Percentiles rank a stretch among this genome's conserved stretches.
Conservation (phyloP, 2,113 vertebrate genomes). For the Entelurus aequoreus region DNA sequence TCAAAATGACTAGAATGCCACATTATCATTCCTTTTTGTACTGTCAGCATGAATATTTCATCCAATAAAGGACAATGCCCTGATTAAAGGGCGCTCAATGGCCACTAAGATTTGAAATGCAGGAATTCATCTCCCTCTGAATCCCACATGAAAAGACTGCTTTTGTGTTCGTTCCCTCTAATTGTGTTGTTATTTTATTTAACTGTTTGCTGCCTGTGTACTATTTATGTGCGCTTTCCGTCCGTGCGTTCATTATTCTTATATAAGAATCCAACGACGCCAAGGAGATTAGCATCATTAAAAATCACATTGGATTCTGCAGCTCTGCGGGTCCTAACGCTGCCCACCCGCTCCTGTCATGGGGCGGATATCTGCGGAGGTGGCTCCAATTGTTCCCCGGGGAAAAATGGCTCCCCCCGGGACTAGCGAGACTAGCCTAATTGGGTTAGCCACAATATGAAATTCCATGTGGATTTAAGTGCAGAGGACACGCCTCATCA, state of each 20-base stretch:
- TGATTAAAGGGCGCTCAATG: slow-evolving; percentile 42
- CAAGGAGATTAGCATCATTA: slow-evolving; percentile 51
- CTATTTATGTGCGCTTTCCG: slow-evolving; percentile 15
- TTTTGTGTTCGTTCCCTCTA: slow-evolving; percentile 1
- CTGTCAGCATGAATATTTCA: slow-evolving; percentile 16
- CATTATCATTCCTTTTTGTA: neutral
- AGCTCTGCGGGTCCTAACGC: slow-evolving; percentile 36
- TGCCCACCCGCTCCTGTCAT: slow-evolving; percentile 46
- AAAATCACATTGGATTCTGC: slow-evolving; percentile 37
- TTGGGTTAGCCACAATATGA: slow-evolving; percentile 45
- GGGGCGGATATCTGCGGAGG: slow-evolving; percentile 55
- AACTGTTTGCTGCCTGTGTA: slow-evolving; percentile 8
- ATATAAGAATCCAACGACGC: slow-evolving; percentile 54
- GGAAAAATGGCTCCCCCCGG: slow-evolving; percentile 40
- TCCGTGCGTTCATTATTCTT: slow-evolving; percentile 31
- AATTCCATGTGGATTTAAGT: slow-evolving; percentile 43
- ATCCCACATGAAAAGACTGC: slow-evolving; percentile 14
- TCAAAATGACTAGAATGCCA: neutral
- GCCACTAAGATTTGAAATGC: slow-evolving; percentile 15
- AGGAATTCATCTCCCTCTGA: slow-evolving; percentile 32
- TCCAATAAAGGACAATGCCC: slow-evolving; percentile 31
- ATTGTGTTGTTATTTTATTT: slow-evolving; percentile 7
- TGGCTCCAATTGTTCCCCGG: slow-evolving; percentile 49
- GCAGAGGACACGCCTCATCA: slow-evolving; percentile 14
- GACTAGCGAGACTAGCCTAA: slow-evolving; percentile 49